Conservation (phyloP, 2,797 vertebrate species). For the Pseudochirops cupreus region DNA sequence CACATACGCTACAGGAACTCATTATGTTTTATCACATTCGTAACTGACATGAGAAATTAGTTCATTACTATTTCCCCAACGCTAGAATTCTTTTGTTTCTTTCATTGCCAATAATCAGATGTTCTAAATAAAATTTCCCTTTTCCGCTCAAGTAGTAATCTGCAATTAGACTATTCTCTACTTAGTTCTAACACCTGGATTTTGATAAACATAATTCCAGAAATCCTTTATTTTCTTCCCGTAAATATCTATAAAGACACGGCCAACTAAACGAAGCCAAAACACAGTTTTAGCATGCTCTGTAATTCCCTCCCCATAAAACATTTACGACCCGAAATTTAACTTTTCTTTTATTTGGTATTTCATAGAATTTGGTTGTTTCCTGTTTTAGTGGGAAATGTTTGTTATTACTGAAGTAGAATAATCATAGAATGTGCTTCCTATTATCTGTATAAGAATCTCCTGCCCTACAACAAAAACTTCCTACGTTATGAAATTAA, state of each 20-base stretch:
- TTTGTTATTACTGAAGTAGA: neutral
- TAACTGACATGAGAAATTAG: slow-evolving; percentile 36
- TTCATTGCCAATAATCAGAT: slow-evolving; percentile 30
- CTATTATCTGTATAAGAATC: neutral
- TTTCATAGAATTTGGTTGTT: neutral
- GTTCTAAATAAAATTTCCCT: slow-evolving; percentile 1
- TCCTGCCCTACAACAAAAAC: neutral
- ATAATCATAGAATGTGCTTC: neutral
- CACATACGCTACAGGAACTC: neutral
- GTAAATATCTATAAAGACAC: neutral
- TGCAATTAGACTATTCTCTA: slow-evolving; percentile 23
- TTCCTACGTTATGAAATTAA: neutral
- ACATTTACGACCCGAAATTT: neutral
- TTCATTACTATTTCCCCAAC: slow-evolving; percentile 21
- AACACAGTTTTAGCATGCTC: neutral
- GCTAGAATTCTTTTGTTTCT: slow-evolving; percentile 11
- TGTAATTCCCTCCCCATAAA: neutral
- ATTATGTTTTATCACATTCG: slow-evolving; percentile 8
- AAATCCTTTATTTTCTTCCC: slow-evolving; percentile 17
- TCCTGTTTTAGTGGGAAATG: neutral
- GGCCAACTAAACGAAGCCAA: neutral
- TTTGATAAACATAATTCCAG: neutral
- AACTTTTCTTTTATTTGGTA: neutral
- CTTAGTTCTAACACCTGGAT: neutral
- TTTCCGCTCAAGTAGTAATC: slow-evolving; percentile 31